These are phyloP conservation scores for Petaurus breviceps DNA, from an alignment of 2,113 vertebrate genomes.

Conservation along the genomic window DNA sequence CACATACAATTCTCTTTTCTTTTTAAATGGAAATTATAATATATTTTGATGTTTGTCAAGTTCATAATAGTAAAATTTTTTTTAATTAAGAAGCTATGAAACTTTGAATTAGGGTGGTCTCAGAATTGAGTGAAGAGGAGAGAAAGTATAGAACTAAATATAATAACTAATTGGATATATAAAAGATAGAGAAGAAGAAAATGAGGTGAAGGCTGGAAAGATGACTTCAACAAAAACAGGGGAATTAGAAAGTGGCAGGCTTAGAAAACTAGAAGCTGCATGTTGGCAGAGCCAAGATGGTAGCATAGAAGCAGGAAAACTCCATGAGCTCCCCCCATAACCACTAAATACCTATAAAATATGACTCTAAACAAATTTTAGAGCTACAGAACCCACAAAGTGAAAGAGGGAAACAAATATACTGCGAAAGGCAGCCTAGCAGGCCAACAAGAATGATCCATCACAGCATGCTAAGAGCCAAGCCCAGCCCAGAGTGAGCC, in stretches of 20 bases:
- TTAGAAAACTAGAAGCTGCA: background rate
- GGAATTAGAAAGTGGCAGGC: background rate
- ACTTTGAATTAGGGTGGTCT: background rate
- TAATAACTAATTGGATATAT: background rate
- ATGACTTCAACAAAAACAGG: background rate
- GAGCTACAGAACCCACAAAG: no score
- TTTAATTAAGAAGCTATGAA: background rate
- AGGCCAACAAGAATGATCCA: no score
- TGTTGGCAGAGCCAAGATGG: no score
- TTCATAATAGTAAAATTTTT: background rate
- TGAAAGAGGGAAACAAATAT: no score
- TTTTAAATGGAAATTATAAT: background rate
- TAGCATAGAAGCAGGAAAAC: no score
- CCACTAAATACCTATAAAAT: no score
- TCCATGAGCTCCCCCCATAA: no score
- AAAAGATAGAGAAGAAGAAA: background rate
- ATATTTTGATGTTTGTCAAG: background rate
- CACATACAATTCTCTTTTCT: background rate
- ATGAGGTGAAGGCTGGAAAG: background rate
- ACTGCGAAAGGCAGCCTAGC: no score
- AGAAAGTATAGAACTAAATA: background rate
- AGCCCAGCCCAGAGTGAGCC: no score
- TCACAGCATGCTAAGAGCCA: no score
- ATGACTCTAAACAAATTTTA: no score
- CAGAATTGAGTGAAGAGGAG: background rate